A percentile compares a stretch with the other conserved stretches of the same genome.
phyloP scores from a whole-genome alignment of 2,888 invertebrate genomes.

The Pycnomerus fuliginosus region DNA sequence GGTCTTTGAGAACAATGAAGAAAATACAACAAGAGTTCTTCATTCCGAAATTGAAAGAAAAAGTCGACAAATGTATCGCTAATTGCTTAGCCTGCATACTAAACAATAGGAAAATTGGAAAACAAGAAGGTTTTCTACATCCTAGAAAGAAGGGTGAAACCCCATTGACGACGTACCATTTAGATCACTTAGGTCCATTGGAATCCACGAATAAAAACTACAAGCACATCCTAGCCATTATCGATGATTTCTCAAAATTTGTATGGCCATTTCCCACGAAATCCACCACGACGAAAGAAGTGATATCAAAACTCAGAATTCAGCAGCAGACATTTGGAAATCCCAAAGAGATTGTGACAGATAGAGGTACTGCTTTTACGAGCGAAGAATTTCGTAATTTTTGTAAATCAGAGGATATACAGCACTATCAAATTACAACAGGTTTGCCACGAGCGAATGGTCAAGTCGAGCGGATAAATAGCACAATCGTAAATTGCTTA shows the following conservation, averaged over 20 bases:
- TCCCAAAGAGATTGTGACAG: constrained; percentile 45
- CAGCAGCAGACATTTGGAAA: too few species aligned
- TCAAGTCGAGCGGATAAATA: constrained; percentile 41
- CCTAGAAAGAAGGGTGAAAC: constrained; percentile 35
- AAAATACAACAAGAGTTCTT: constrained; percentile 25
- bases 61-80: constrained; percentile 21
- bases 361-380: constrained; percentile 45
- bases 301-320: constrained; percentile 26
- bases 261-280: constrained; percentile 40
- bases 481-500: constrained; percentile 38
- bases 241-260: constrained; percentile 42
- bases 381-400: constrained; percentile 41
- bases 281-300: constrained; percentile 33
- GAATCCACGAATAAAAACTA: constrained; percentile 36
- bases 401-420: constrained; percentile 41
- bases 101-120: constrained; percentile 34
- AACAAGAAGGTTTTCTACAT: constrained; percentile 36
- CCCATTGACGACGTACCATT: constrained; percentile 39
- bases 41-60: constrained; percentile 27
- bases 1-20: too few species aligned
- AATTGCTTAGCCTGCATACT: constrained; percentile 37
- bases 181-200: constrained; percentile 43
- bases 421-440: constrained; percentile 36
- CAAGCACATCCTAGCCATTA: constrained; percentile 36
- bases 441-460: constrained; percentile 45